Conservation (phyloP, 2,888 invertebrate species). For the Cataglyphis livida region DNA sequence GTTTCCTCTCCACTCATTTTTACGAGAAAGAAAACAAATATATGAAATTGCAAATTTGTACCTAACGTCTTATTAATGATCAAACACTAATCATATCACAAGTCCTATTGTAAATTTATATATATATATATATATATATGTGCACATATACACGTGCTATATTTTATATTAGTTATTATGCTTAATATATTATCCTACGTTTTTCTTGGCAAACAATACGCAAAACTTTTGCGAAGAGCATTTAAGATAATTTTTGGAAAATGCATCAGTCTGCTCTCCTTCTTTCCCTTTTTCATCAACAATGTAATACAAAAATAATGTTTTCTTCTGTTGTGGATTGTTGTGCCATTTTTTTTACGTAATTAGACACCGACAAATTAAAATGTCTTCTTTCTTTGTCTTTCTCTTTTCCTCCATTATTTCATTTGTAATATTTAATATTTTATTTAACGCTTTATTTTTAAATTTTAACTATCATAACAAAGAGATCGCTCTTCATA, state of each 20-base stretch:
- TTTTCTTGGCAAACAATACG: not conserved
- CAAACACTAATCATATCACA: constrained; percentile 11
- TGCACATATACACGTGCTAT: not conserved
- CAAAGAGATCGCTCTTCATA: not conserved
- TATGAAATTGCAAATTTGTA: constrained; percentile 75
- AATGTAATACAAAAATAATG: not conserved
- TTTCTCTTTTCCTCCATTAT: not conserved
- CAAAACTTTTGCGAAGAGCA: not conserved
- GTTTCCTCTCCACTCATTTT: constrained; percentile 72
- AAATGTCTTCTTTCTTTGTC: not conserved
- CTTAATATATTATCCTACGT: not conserved
- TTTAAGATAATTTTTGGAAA: not conserved
- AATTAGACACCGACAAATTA: constrained; percentile 1
- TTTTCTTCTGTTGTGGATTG: not conserved
- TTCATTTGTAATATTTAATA: constrained; percentile 11
- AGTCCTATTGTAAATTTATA: not conserved
- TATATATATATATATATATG: not conserved
- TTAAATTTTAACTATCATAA: not conserved
- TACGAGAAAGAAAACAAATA: constrained; percentile 72
- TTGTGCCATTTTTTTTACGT: not conserved
- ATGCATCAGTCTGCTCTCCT: not conserved
- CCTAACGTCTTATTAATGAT: constrained; percentile 46
- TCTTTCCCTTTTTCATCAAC: not conserved
- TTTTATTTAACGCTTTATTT: not conserved
- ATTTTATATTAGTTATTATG: not conserved